Conservation (phyloP, 2,888 invertebrate species). For the Ditula angustiorana region DNA sequence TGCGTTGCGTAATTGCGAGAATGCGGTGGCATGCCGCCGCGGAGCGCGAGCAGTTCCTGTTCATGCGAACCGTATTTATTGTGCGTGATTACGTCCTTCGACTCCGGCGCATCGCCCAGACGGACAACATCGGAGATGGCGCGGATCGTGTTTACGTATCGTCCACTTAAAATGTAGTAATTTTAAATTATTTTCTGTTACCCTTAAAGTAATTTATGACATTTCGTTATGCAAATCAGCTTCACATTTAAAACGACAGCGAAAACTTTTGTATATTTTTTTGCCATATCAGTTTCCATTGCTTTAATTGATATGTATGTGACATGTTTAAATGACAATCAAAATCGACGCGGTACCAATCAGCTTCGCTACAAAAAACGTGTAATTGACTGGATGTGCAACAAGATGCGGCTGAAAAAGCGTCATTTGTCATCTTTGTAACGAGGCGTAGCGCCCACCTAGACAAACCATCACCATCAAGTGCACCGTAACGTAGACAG, state of each 20-base stretch:
- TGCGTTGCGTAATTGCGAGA: conserved; percentile 71
- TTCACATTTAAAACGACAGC: background rate
- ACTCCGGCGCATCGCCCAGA: conserved; percentile 47
- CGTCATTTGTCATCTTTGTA: conserved; percentile 27
- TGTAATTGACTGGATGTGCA: background rate
- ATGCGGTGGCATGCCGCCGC: conserved; percentile 61
- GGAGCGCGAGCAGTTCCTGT: conserved; percentile 64
- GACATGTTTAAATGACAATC: background rate
- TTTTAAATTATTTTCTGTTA: background rate
- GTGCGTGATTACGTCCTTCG: conserved; percentile 70
- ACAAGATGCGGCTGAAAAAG: background rate
- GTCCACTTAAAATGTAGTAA: background rate
- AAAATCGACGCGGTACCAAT: background rate
- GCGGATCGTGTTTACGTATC: conserved; percentile 4
- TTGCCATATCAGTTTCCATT: background rate
- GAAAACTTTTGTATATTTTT: background rate
- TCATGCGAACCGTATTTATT: conserved; percentile 77
- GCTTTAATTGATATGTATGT: background rate
- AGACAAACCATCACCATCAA: conserved; percentile 8
- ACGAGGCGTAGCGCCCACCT: conserved; percentile 22
- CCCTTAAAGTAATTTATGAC: background rate
- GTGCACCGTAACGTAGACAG: conserved; percentile 8
- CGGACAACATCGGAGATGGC: conserved; percentile 22
- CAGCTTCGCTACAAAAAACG: background rate
- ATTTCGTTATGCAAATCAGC: background rate